Evolutionary conservation across 2,113 vertebrate species (phyloP), one percentile per base, ranked within the genome.

Genomic region (Pithys albifrons): DNA sequence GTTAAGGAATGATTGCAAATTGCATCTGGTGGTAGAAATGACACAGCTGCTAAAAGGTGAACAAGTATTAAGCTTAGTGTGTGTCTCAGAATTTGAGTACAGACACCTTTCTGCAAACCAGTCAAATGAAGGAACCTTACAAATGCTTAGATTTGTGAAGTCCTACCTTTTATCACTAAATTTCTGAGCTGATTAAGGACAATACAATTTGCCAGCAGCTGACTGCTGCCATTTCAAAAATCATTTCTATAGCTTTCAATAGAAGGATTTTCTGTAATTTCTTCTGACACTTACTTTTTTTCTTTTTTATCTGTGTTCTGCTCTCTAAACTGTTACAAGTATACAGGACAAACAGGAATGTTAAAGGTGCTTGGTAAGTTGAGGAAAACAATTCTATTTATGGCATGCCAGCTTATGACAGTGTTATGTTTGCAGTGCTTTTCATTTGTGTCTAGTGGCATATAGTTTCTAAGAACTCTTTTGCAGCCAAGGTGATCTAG

Each of bases 301-400:
- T 91, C 45, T 95, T 91, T 94, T 92, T 92, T 85, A 70, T 92
- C 91, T 97, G 76, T 94, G 70, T 95, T 97, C 90, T 93, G 46
- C 95, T 95, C 86, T 97, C 85, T 94, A 97, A 97, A 96, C 96
- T 97, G 73, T 97, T 98, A 96, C 97, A 98, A 97, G 97, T 98
- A 95, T 95, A 97, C 97, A 98, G 97, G 97, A 97, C 79, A 98
- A 96, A 95, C 43, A 97, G 86, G 94, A 95, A 94, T 94, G 89
- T 96, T 98, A 89, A 97, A 97, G 94, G 96, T 83, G 49, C 80
- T 95, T 96, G 97, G 97, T 98, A 98, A 98, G 97, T 97, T 93
- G 64, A 94, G 85, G 94, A 96, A 91, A 97, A 49, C 82, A 85
- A 74, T 75, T 95, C 55, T 92, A 10, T 93, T 29, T 94, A 16